Evolutionary conservation across 2,113 vertebrate genomes (phyloP), one percentile per base, ranked within the genome.

Genomic region (Antidorcas marsupialis): DNA sequence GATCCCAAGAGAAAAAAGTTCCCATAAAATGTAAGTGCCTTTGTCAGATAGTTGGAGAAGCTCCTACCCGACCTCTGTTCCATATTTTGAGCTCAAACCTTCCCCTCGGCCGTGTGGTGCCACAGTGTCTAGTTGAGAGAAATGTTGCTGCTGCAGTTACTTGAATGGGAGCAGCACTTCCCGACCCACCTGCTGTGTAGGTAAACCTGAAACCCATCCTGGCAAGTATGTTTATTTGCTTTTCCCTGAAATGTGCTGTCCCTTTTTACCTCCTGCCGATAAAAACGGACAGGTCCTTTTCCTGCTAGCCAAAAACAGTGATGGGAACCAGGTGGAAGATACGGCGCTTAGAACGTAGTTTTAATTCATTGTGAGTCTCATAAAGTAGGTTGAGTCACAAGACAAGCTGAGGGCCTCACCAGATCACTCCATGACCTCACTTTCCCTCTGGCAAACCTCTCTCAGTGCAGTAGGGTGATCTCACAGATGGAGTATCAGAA

Each of bases 311-410:
- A 96, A 95, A 97, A 95, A 33, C 47, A 64, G 17, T 97, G 93
- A 97, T 95, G 89, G 87, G 79, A 97, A 92, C 93, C 97, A 97
- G 95, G 52, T 97, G 92, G 82, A 89, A 97, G 95, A 87, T 10
- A 81, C 0, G 1, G 94, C 47, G 91, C 95, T 92, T 87, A 86
- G 89, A 96, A 82, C 67, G n/a, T 59, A 74, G 30, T 93, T 96
- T 97, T 93, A 78, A 97, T 96, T 97, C 88, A 55, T 64, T 95
- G 87, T 74, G 47, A 97, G 84, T 85, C 74, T 74, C 74, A 21
- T 83, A 57, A 87, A 93, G 67, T 53, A 57, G 93, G 85, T 36
- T 91, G 94, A 89, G 78, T 93, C 90, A 59, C 57, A 47, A 47
- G 79, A 43, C 83, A 27, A 89, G 53, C n/a, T 27, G 60, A 23